Base-by-base conservation (phyloP, 2,888 invertebrate species). In the Drosophila kuntzei region DNA sequence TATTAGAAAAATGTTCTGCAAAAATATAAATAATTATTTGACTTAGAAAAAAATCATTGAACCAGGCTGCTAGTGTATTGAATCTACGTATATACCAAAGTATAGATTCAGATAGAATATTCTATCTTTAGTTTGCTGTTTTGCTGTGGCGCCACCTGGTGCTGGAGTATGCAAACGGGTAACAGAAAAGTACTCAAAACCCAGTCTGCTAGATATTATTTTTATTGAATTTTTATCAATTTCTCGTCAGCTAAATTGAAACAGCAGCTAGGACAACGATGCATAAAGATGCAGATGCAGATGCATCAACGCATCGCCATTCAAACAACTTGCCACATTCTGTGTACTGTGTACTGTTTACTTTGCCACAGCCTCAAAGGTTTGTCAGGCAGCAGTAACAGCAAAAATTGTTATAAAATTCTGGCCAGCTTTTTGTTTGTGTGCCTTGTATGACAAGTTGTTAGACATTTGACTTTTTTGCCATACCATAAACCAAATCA, bases 181-280 rank as follows among this genome's bases (percentile, higher is more conserved):
- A 20, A 22, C 1, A 6, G 2, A 51, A 20, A n/a, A 36, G 16
- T 55, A 37, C 32, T 43, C n/a, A 12, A 46, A 55, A 37, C 51
- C 47, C 25, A 25, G 55, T 32, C 46, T 39, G 43, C 51, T 65
- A 16, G 55, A 67, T 68, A 78, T 72, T 80, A 74, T 6, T 88
- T 76, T 80, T 82, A 86, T 83, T 74, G 80, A 78, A 82, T 85
- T 88, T 80, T 80, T 79, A 86, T 88, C 80, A 88, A 88, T 86
- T 86, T 86, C 64, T 66, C 72, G 71, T 63, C 47, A 70, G 46
- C 74, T 72, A 80, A 78, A 81, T 81, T 72, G 81, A 80, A 80
- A 64, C 67, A 71, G 75, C 66, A 70, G 51, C 50, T 34, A 63
- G 68, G 12, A 12, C 29, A 32, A 18, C 29, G 29, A 29, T 1